phyloP scores from a whole-genome alignment of 2,113 vertebrate genomes.

The Psilopogon haemacephalus region DNA sequence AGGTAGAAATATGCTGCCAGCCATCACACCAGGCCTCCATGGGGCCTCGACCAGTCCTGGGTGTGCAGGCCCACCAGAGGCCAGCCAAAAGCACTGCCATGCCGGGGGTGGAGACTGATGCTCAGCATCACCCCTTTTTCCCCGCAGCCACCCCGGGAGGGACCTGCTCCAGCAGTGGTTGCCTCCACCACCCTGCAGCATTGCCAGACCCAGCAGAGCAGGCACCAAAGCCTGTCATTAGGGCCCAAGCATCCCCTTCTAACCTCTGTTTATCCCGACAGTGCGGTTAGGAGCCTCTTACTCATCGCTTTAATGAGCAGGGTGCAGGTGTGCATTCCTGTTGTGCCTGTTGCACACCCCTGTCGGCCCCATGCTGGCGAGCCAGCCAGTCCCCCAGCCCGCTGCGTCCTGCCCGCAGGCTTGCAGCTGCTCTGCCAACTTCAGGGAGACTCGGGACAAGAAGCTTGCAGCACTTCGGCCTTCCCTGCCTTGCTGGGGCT shows the following conservation, averaged over 20 bases:
- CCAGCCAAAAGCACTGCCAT: rapidly evolving
- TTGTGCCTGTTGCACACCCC: neutral
- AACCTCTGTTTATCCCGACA: neutral
- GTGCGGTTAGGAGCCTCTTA: neutral
- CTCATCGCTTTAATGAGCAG: neutral
- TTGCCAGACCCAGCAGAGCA: neutral
- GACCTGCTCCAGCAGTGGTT: neutral
- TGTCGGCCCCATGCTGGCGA: neutral
- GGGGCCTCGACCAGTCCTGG: rapidly evolving
- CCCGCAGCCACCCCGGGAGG: neutral
- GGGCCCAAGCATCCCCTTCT: neutral
- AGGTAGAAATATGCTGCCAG: neutral
- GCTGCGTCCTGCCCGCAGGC: neutral
- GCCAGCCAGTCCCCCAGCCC: neutral
- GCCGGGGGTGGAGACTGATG: neutral
- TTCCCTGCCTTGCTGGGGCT: neutral
- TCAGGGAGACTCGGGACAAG: rapidly evolving
- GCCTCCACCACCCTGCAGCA: neutral
- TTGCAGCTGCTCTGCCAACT: neutral
- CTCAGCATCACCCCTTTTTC: neutral
- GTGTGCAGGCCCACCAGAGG: neutral
- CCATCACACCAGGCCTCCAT: rapidly evolving
- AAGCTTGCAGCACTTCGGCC: neutral
- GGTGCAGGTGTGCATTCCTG: neutral
- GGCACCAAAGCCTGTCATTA: neutral